A percentile compares a stretch with the other conserved stretches of the same genome.
Evolutionary conservation across 1,140 invertebrate species (phyloP).

Genomic region (Acromyrmex echinatior): DNA sequence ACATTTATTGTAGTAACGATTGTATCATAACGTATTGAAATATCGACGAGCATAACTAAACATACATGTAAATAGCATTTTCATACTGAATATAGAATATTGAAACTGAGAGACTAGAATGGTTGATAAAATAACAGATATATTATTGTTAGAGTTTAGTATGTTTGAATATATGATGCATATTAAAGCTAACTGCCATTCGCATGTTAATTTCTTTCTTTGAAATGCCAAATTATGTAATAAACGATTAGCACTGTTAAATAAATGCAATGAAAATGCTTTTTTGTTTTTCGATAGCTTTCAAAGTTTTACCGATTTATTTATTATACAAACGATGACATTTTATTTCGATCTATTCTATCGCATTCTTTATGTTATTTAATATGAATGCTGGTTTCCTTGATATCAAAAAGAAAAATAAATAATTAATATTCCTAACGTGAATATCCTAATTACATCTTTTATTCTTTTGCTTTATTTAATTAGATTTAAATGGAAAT

Average conservation of each 20-base stretch:
- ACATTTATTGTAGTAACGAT: background rate
- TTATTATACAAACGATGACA: too few species aligned
- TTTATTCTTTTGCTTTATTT: background rate
- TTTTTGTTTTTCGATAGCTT: conserved; percentile 75
- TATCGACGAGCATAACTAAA: background rate
- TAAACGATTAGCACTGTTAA: conserved; percentile 80
- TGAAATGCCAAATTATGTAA: conserved; percentile 80
- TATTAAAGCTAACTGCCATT: conserved; percentile 75
- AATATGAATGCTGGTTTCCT: background rate
- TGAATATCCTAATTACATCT: background rate
- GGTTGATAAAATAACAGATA: conserved; percentile 4
- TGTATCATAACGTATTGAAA: background rate
- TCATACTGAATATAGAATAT: background rate
- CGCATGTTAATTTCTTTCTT: conserved; percentile 76
- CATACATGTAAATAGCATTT: background rate
- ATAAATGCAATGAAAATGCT: conserved; percentile 83
- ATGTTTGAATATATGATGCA: background rate
- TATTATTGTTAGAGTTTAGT: conserved; percentile 4
- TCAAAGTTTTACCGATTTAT: conserved; percentile 62
- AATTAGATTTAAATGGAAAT: conserved; percentile 57
- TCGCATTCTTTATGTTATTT: conserved; percentile 67
- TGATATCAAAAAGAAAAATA: background rate
- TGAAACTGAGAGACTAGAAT: background rate
- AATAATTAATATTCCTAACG: background rate
- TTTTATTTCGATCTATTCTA: conserved; percentile 65